A percentile compares a stretch with the other conserved stretches of the same genome.
phyloP scores from a whole-genome alignment of 1,140 invertebrate genomes.

The Bombus confusus region DNA sequence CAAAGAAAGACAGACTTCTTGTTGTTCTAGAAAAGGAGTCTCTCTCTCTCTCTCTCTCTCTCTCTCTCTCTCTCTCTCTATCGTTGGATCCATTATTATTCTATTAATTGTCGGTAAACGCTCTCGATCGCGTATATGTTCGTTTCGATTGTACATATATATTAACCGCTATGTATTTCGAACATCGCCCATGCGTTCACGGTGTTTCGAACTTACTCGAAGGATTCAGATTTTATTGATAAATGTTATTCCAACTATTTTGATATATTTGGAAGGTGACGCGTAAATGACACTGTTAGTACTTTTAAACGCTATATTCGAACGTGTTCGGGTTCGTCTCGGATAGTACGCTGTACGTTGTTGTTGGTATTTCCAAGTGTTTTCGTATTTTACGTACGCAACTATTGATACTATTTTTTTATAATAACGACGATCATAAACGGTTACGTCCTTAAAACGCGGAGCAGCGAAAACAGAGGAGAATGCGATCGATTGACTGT shows the following conservation, averaged over 20 bases:
- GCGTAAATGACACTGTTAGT: background rate
- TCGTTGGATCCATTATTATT: background rate
- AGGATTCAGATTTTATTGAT: constrained; percentile 21
- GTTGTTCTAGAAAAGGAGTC: background rate
- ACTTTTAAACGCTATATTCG: constrained; percentile 12
- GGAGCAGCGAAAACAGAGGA: background rate
- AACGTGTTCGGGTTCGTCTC: constrained; percentile 23
- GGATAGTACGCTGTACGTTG: constrained; percentile 6
- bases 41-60: background rate
- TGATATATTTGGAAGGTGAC: constrained; percentile 26
- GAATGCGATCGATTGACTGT: constrained; percentile 16
- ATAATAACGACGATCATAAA: background rate
- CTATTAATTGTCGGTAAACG: background rate
- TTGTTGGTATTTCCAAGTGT: constrained; percentile 30
- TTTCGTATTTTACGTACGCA: constrained; percentile 33
- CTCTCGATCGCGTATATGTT: background rate
- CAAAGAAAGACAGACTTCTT: background rate
- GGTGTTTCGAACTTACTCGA: background rate
- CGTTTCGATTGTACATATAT: constrained; percentile 7
- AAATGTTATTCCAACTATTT: constrained; percentile 25
- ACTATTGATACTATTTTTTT: constrained; percentile 29
- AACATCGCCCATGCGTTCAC: background rate
- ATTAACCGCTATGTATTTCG: background rate
- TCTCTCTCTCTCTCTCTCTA: background rate
- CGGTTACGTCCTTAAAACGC: constrained; percentile 8